Evolutionary conservation across 2,888 invertebrate species (phyloP).

Genomic region (Acrocera orbiculus): DNA sequence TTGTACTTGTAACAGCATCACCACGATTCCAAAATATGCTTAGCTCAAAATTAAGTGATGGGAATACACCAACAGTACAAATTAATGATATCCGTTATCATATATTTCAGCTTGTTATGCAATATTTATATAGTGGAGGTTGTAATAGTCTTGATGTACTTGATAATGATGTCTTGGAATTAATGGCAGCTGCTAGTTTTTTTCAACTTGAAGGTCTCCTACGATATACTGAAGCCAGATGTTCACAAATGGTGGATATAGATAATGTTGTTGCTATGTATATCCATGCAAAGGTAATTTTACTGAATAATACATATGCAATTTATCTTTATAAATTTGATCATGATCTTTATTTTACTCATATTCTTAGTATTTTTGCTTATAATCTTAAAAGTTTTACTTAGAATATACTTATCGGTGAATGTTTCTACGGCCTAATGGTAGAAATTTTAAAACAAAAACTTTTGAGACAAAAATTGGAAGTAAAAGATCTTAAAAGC

Average conservation of each 20-base stretch:
- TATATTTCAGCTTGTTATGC: constrained; percentile 88
- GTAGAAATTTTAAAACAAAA: too few species aligned
- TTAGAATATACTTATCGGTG: too few species aligned
- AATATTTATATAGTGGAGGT: constrained; percentile 80
- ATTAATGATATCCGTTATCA: constrained; percentile 85
- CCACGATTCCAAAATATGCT: constrained; percentile 73
- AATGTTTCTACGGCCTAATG: too few species aligned
- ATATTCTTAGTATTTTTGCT: too few species aligned
- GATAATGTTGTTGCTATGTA: constrained; percentile 86
- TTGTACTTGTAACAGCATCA: constrained; percentile 80
- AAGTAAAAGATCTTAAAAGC: too few species aligned
- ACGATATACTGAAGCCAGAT: constrained; percentile 69
- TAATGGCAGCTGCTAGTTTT: constrained; percentile 83
- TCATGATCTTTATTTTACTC: too few species aligned
- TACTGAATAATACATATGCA: neutral
- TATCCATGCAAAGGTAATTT: constrained; percentile 69
- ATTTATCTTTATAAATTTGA: neutral
- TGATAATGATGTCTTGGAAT: constrained; percentile 63
- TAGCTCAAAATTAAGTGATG: constrained; percentile 52
- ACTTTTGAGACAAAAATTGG: too few species aligned
- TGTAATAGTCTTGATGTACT: constrained; percentile 61
- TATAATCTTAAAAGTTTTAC: too few species aligned
- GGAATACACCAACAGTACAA: constrained; percentile 67
- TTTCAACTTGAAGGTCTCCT: constrained; percentile 75
- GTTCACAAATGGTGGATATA: constrained; percentile 65